A percentile compares a stretch with the other conserved stretches of the same genome.
These are phyloP conservation scores for Pogoniulus pusillus DNA, from an alignment of 2,797 vertebrate genomes.

Conservation along the genomic window DNA sequence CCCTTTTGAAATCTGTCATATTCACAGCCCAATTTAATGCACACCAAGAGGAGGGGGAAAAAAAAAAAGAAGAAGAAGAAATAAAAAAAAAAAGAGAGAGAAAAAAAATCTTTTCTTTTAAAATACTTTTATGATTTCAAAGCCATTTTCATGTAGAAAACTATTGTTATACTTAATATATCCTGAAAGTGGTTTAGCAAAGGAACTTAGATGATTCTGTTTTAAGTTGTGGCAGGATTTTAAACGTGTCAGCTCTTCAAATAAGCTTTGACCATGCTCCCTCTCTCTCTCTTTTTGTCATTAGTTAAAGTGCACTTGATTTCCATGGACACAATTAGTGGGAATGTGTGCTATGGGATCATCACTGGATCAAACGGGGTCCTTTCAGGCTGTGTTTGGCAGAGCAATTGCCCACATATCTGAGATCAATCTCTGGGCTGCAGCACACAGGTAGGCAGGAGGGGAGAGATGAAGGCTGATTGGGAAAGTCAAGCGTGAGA, in stretches of 20 bases:
- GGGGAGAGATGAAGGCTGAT: slow-evolving; percentile 16
- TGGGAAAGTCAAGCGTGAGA: slow-evolving; percentile 21
- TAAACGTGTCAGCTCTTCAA: slow-evolving; percentile 78
- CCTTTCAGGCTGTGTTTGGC: slow-evolving; percentile 40
- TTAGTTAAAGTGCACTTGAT: slow-evolving; percentile 75
- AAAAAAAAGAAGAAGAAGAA: no score
- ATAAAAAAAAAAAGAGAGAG: no score
- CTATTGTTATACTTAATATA: slow-evolving; percentile 84
- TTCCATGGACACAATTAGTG: slow-evolving; percentile 74
- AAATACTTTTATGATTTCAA: slow-evolving; percentile 84
- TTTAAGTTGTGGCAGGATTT: slow-evolving; percentile 81
- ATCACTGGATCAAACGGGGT: slow-evolving; percentile 46
- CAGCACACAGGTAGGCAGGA: slow-evolving; percentile 16
- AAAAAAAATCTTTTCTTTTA: slow-evolving; percentile 76
- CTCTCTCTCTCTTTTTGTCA: slow-evolving; percentile 12
- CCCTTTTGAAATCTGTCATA: slow-evolving; percentile 96
- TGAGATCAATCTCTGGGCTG: slow-evolving; percentile 45
- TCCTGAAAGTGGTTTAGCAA: slow-evolving; percentile 82
- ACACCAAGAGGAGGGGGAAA: slow-evolving; percentile 39
- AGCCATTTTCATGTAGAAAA: slow-evolving; percentile 83
- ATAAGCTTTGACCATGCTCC: slow-evolving; percentile 71
- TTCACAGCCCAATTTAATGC: slow-evolving; percentile 94
- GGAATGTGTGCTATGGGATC: slow-evolving; percentile 23
- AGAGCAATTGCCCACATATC: slow-evolving; percentile 63
- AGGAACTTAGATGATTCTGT: slow-evolving; percentile 82